Conservation (phyloP, 2,797 vertebrate genomes). For the Odontamblyopus lacepedii region DNA sequence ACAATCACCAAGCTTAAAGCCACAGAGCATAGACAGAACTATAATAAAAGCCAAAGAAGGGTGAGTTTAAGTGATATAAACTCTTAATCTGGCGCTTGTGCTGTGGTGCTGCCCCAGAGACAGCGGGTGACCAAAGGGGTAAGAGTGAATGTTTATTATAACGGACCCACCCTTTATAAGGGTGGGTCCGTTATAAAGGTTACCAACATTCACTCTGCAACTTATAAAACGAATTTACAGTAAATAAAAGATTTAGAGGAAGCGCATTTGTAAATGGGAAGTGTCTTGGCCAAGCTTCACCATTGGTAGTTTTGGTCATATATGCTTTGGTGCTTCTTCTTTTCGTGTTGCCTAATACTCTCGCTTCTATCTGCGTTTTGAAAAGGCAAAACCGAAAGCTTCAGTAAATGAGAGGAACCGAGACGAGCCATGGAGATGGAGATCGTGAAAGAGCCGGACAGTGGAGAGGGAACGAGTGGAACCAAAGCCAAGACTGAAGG, state of each 20-base stretch:
- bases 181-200: too few relatives aligned
- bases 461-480: background rate
- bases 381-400: conserved; percentile 45
- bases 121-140: too few relatives aligned
- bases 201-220: too few relatives aligned
- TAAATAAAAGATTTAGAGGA: conserved; percentile 16
- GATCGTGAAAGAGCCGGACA: conserved; percentile 8
- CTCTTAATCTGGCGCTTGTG: too few relatives aligned
- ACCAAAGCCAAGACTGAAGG: conserved; percentile 25
- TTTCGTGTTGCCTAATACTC: conserved; percentile 25
- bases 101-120: too few relatives aligned
- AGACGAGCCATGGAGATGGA: conserved; percentile 70
- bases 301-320: background rate
- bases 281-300: conserved; percentile 19
- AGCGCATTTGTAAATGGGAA: conserved; percentile 30
- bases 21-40: too few relatives aligned
- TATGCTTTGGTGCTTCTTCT: background rate
- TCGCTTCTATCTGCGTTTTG: accelerated
- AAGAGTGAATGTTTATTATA: too few relatives aligned
- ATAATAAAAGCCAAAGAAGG: too few relatives aligned
- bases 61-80: too few relatives aligned
- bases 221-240: background rate
- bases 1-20: too few relatives aligned
- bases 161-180: too few relatives aligned
- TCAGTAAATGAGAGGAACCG: conserved; percentile 9